Evolutionary conservation across 2,888 invertebrate species (phyloP).

Genomic region (Metalampra italica): DNA sequence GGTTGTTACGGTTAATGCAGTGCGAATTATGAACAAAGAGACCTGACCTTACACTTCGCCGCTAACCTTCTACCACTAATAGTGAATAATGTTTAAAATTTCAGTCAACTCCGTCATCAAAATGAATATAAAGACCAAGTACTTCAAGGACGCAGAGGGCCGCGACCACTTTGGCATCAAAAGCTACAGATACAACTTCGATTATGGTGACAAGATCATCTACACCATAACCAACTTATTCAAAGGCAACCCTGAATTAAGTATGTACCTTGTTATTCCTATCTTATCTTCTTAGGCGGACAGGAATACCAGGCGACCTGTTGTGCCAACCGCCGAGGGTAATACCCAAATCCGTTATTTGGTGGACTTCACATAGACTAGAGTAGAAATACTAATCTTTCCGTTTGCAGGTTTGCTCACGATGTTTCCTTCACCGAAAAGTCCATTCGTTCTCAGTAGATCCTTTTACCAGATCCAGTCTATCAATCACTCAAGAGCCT

Average conservation of each 20-base stretch:
- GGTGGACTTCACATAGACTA: too few species aligned
- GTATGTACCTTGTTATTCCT: slow-evolving; percentile 36
- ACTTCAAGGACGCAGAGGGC: slow-evolving; percentile 63
- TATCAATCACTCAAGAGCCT: too few species aligned
- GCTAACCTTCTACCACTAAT: slow-evolving; percentile 2
- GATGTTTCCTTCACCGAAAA: too few species aligned
- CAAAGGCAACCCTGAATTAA: slow-evolving; percentile 69
- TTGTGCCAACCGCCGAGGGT: too few species aligned
- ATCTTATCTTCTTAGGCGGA: too few species aligned
- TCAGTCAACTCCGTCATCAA: slow-evolving; percentile 70
- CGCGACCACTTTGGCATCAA: slow-evolving; percentile 71
- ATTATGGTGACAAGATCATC: slow-evolving; percentile 66
- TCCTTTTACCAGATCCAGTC: too few species aligned
- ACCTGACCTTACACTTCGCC: slow-evolving; percentile 3
- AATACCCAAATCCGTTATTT: too few species aligned
- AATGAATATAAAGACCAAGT: slow-evolving; percentile 67
- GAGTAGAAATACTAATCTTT: too few species aligned
- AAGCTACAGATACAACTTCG: slow-evolving; percentile 62
- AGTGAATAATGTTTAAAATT: slow-evolving; percentile 11
- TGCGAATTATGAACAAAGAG: background rate
- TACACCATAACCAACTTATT: slow-evolving; percentile 68
- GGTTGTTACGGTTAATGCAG: too few species aligned
- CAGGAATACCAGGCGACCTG: too few species aligned
- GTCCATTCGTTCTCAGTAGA: too few species aligned
- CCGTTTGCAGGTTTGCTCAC: too few species aligned